Evolutionary conservation across 2,113 vertebrate genomes (phyloP).

Genomic region (Campylomormyrus tamandua): DNA sequence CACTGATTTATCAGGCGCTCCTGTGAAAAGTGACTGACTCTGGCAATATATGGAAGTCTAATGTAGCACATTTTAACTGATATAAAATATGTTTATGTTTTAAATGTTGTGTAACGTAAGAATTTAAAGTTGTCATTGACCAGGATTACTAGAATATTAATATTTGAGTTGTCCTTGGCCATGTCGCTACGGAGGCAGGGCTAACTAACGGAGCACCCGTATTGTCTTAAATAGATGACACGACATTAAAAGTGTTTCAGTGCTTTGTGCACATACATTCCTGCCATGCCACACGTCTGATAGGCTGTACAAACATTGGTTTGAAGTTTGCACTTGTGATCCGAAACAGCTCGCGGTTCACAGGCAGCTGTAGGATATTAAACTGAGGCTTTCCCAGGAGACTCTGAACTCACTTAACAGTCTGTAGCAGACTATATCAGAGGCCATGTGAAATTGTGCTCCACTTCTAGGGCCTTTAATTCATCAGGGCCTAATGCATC

Average conservation of each 20-base stretch:
- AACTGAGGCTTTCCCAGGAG: constrained; percentile 24
- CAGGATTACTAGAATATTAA: neutral
- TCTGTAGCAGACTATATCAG: constrained; percentile 33
- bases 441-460: constrained; percentile 38
- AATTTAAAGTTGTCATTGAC: neutral
- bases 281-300: neutral
- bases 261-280: neutral
- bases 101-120: neutral
- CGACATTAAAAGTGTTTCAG: neutral
- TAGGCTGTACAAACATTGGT: neutral
- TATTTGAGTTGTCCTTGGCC: neutral
- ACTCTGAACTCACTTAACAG: constrained; percentile 23
- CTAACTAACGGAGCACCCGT: neutral
- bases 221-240: neutral
- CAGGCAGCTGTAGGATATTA: constrained; percentile 7
- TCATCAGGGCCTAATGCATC: constrained; percentile 30
- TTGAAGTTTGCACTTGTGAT: neutral
- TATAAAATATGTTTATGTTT: neutral
- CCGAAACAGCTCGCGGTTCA: neutral
- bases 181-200: neutral
- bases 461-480: constrained; percentile 36
- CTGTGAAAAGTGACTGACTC: neutral
- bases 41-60: neutral
- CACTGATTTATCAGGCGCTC: neutral
- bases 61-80: neutral